phyloP scores from a whole-genome alignment of 2,797 vertebrate species.

The Malurus leucopterus region DNA sequence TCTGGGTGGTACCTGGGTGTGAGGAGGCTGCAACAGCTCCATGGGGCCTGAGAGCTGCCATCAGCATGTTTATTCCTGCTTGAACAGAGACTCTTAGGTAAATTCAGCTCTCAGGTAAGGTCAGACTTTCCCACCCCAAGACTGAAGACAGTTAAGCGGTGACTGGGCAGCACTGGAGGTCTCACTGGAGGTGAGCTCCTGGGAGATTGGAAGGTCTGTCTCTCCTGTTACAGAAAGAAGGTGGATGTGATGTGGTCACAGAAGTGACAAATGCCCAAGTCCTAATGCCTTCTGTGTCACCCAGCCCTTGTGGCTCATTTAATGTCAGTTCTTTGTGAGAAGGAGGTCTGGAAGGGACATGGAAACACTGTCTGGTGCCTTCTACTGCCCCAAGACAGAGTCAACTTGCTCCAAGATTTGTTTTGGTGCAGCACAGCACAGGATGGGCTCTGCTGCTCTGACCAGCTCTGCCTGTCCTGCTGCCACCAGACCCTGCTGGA shows the following conservation, averaged over 20 bases:
- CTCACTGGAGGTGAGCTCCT: background rate
- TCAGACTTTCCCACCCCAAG: background rate
- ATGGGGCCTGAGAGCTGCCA: background rate
- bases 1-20: background rate
- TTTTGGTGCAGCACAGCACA: background rate
- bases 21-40: background rate
- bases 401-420: background rate
- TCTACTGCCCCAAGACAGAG: background rate
- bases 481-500: background rate
- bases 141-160: background rate
- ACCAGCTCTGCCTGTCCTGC: background rate
- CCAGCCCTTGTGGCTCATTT: background rate
- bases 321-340: background rate
- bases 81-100: background rate
- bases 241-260: background rate
- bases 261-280: background rate
- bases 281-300: background rate
- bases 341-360: background rate
- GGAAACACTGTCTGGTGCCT: background rate
- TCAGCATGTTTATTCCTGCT: background rate
- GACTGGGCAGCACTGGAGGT: background rate
- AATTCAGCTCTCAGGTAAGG: background rate
- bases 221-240: background rate
- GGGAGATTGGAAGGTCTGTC: background rate
- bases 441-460: background rate